Conservation (phyloP, 2,797 vertebrate species). For the Falco berigora region DNA sequence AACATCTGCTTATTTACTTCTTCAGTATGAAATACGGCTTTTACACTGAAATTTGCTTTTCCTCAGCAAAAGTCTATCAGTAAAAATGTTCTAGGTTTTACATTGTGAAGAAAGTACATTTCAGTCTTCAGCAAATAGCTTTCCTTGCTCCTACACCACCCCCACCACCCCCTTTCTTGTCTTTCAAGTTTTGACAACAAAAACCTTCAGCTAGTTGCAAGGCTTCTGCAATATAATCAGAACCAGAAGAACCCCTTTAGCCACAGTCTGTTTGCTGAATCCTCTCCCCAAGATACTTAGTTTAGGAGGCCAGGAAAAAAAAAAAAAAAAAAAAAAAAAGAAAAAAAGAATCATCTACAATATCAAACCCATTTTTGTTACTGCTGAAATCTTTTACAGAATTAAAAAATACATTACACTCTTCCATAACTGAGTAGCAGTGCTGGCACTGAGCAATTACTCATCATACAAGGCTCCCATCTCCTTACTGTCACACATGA, state of each 20-base stretch:
- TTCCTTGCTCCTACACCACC: not conserved
- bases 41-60: not conserved
- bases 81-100: not conserved
- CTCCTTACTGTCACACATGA: not conserved
- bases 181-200: not conserved
- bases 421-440: not conserved
- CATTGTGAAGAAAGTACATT: not conserved
- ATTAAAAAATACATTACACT: not conserved
- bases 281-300: not conserved
- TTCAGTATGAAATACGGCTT: not conserved
- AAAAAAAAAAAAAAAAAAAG: not conserved
- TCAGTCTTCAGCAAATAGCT: not conserved
- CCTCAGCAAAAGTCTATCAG: not conserved
- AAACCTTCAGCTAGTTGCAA: not conserved
- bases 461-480: not conserved
- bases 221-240: not conserved
- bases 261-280: not conserved
- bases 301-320: not conserved
- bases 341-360: not conserved
- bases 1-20: not conserved
- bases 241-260: not conserved
- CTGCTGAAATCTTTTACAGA: not conserved
- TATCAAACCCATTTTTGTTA: not conserved
- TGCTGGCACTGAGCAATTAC: not conserved
- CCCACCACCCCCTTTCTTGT: not conserved